A percentile compares a stretch with the other conserved stretches of the same genome.
Evolutionary conservation across 2,888 invertebrate genomes (phyloP).

Genomic region (Abscondita cerata): DNA sequence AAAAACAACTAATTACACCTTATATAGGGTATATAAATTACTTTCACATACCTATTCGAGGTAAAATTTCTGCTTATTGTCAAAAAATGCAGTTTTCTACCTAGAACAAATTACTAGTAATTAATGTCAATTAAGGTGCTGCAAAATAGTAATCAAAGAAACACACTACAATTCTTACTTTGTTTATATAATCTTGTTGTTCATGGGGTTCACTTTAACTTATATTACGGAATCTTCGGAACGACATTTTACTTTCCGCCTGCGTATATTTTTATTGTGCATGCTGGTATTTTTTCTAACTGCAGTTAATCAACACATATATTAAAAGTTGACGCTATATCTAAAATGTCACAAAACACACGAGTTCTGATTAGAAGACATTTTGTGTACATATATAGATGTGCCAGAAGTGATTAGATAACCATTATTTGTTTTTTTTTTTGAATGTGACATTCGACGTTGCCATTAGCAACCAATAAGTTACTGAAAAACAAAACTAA

Average conservation of each 20-base stretch:
- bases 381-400: slow-evolving; percentile 13
- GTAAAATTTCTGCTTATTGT: not conserved
- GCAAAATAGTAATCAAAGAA: not conserved
- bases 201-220: slow-evolving; percentile 23
- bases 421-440: not conserved
- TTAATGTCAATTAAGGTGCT: not conserved
- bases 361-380: slow-evolving; percentile 11
- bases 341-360: slow-evolving; percentile 23
- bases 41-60: slow-evolving; percentile 1
- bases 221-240: slow-evolving; percentile 28
- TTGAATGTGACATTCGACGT: not conserved
- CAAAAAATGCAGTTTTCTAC: slow-evolving; percentile 1
- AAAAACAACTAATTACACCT: too few relatives aligned
- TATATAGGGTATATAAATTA: too few relatives aligned
- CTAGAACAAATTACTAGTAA: not conserved
- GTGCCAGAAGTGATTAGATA: slow-evolving; percentile 2
- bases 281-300: slow-evolving; percentile 18
- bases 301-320: slow-evolving; percentile 17
- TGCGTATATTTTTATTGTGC: slow-evolving; percentile 33
- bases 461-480: too few relatives aligned
- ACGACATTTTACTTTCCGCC: slow-evolving; percentile 40
- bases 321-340: slow-evolving; percentile 25
- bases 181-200: slow-evolving; percentile 40
- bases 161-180: slow-evolving; percentile 30
- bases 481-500: too few relatives aligned